A percentile compares a stretch with the other conserved stretches of the same genome.
Conservation (phyloP, 2,797 vertebrate genomes). For the Fringilla coelebs region DNA sequence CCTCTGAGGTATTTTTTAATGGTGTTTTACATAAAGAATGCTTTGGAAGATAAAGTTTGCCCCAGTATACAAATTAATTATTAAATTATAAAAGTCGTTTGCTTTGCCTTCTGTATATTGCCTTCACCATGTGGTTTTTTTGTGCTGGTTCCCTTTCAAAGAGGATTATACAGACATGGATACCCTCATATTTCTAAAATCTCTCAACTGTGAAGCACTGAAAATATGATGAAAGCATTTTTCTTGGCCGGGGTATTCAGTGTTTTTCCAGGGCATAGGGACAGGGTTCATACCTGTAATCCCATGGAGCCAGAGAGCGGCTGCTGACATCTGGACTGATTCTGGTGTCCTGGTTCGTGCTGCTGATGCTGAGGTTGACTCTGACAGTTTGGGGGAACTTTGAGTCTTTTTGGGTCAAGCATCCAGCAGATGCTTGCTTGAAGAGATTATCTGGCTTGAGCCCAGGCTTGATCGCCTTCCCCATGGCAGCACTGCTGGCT, state of each 20-base stretch:
- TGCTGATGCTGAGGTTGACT: constrained; percentile 62
- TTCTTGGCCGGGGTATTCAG: background rate
- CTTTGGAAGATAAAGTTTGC: background rate
- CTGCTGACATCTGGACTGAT: constrained; percentile 8
- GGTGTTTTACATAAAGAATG: background rate
- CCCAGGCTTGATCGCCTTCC: background rate
- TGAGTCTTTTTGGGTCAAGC: background rate
- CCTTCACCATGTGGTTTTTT: background rate
- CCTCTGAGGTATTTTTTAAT: background rate
- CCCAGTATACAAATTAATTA: background rate
- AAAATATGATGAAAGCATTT: background rate
- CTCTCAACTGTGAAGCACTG: background rate
- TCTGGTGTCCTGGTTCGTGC: background rate
- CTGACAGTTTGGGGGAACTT: constrained; percentile 59
- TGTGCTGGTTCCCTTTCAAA: background rate
- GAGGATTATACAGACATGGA: background rate
- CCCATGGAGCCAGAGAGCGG: constrained; percentile 74
- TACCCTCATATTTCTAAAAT: background rate
- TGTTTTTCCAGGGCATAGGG: background rate
- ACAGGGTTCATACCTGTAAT: constrained; percentile 61
- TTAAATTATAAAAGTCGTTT: background rate
- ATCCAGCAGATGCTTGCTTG: background rate
- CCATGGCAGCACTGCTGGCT: background rate
- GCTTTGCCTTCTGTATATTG: background rate
- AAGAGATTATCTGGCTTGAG: background rate